phyloP scores from a whole-genome alignment of 2,888 invertebrate genomes.

The Incurvaria masculella region DNA sequence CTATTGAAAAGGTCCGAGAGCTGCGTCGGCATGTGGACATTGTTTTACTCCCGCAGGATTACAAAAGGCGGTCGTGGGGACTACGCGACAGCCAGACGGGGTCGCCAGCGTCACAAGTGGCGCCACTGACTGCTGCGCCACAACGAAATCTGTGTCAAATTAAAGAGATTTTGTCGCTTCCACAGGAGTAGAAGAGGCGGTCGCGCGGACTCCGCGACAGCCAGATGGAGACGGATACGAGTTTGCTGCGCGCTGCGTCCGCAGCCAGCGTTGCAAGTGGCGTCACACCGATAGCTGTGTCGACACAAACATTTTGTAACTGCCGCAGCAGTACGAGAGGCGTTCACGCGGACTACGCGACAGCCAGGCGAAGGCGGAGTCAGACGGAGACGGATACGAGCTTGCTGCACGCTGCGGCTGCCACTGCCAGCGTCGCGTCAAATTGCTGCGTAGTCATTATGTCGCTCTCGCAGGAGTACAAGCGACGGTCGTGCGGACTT shows the following conservation, averaged over 20 bases:
- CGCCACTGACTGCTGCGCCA: constrained; percentile 78
- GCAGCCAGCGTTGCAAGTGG: constrained; percentile 71
- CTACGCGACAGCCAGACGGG: constrained; percentile 80
- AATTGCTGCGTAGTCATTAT: too few species aligned
- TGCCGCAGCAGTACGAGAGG: constrained; percentile 74
- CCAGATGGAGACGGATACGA: too few species aligned
- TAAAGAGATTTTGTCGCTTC: too few species aligned
- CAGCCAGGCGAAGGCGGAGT: constrained; percentile 83
- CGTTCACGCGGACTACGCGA: constrained; percentile 64
- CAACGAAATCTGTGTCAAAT: constrained; percentile 78
- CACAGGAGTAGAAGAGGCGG: constrained; percentile 78
- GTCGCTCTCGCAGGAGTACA: too few species aligned
- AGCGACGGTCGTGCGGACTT: too few species aligned
- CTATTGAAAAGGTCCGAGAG: too few species aligned
- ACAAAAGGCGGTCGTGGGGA: constrained; percentile 68
- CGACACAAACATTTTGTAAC: too few species aligned
- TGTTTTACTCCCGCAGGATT: constrained; percentile 59
- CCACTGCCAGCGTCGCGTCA: too few species aligned
- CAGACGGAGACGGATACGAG: constrained; percentile 76
- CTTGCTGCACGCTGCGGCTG: constrained; percentile 75
- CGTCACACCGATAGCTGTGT: too few species aligned
- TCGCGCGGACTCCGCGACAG: constrained; percentile 60
- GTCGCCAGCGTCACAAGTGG: constrained; percentile 69
- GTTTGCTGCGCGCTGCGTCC: too few species aligned
- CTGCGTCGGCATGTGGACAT: too few species aligned